Percentiles rank a stretch among this genome's conserved stretches.
Evolutionary conservation across 2,797 vertebrate species (phyloP).

Genomic region (Phalanger gymnotis): DNA sequence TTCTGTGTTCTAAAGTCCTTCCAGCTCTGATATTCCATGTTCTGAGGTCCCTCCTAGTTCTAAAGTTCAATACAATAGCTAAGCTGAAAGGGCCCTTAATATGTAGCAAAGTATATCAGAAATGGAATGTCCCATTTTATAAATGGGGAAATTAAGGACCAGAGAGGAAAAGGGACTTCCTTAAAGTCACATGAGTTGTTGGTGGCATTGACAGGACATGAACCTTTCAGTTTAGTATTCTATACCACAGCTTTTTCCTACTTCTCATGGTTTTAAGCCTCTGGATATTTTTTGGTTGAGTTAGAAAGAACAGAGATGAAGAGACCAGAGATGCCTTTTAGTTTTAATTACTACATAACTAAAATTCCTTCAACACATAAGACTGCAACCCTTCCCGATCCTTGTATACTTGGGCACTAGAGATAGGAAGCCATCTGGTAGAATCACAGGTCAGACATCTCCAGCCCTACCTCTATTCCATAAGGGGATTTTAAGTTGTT

Average conservation of each 20-base stretch:
- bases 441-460: neutral
- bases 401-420: neutral
- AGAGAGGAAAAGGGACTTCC: neutral
- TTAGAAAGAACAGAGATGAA: conserved; percentile 37
- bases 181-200: neutral
- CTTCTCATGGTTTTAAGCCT: neutral
- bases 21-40: neutral
- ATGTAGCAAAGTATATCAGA: neutral
- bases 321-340: neutral
- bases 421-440: neutral
- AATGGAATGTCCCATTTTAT: neutral
- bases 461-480: neutral
- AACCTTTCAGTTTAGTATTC: neutral
- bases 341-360: neutral
- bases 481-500: neutral
- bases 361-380: neutral
- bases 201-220: neutral
- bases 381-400: neutral
- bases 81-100: neutral
- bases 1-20: neutral
- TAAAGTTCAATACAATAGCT: neutral
- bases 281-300: conserved; percentile 3
- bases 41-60: neutral
- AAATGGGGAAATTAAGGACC: neutral
- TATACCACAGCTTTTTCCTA: neutral